A percentile compares a stretch with the other conserved stretches of the same genome.
These are phyloP conservation scores for Drosophila santomea DNA, from an alignment of 1,140 invertebrate species.

Conservation along the genomic window DNA sequence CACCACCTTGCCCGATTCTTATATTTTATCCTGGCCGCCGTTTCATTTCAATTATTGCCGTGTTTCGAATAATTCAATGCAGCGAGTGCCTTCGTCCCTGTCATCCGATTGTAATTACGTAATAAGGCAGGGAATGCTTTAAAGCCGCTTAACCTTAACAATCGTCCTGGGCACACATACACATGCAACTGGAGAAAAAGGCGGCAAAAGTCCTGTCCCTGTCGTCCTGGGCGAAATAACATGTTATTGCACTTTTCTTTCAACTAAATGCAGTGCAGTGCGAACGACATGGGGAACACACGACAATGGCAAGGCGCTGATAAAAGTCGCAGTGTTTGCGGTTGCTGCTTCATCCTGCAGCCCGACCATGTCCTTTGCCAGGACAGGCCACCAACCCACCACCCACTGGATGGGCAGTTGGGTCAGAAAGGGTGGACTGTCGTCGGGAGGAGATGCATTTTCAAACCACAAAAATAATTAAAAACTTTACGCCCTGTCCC, in stretches of 20 bases:
- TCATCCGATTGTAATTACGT: constrained; percentile 76
- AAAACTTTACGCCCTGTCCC: constrained; percentile 69
- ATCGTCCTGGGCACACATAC: constrained; percentile 1
- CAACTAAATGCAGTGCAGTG: constrained; percentile 57
- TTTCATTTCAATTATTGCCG: constrained; percentile 65
- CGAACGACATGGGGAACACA: constrained; percentile 35
- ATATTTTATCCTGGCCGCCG: constrained; percentile 6
- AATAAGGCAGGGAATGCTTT: constrained; percentile 75
- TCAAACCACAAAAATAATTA: constrained; percentile 80
- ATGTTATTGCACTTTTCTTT: constrained; percentile 80
- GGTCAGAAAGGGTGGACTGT: too few relatives aligned
- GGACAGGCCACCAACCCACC: constrained; percentile 16
- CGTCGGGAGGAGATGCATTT: constrained; percentile 64
- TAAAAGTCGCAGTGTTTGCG: constrained; percentile 70
- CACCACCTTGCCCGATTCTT: constrained; percentile 9
- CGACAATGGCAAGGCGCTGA: constrained; percentile 69
- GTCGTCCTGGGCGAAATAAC: constrained; percentile 58
- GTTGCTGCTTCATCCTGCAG: constrained; percentile 25
- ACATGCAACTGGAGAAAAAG: background rate
- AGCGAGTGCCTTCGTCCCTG: constrained; percentile 50
- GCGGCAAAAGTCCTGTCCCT: constrained; percentile 4
- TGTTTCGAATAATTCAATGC: constrained; percentile 63
- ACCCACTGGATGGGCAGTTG: background rate
- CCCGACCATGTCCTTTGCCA: constrained; percentile 20
- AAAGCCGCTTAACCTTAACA: constrained; percentile 74